These are phyloP conservation scores for Parnassius glacialis DNA, from an alignment of 2,888 invertebrate species.

Conservation along the genomic window DNA sequence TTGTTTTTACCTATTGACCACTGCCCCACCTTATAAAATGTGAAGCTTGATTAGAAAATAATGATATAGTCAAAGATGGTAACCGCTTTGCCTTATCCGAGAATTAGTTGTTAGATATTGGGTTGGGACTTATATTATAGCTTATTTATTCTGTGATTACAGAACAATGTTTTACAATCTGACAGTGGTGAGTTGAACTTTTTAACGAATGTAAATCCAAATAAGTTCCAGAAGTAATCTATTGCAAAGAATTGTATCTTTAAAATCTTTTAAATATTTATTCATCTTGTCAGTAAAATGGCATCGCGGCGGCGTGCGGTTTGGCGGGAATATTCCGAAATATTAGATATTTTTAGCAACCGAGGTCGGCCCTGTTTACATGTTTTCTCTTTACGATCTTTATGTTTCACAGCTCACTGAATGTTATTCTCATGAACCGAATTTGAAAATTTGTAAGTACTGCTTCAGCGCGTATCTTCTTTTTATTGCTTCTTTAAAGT, in stretches of 20 bases:
- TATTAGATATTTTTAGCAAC: conserved; percentile 63
- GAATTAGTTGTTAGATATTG: too few species aligned
- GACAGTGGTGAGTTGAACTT: neutral
- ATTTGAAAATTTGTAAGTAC: conserved; percentile 28
- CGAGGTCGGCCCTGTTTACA: conserved; percentile 75
- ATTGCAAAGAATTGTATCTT: neutral
- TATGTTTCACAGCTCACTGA: conserved; percentile 46
- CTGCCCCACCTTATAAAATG: too few species aligned
- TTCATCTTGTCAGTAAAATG: conserved; percentile 38
- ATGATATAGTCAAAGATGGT: too few species aligned
- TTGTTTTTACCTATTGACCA: too few species aligned
- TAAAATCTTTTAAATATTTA: conserved; percentile 46
- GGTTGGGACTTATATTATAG: too few species aligned
- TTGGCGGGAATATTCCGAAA: conserved; percentile 66
- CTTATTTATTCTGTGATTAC: too few species aligned
- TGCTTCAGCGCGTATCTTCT: conserved; percentile 1
- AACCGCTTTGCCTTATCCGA: too few species aligned
- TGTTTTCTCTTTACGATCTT: conserved; percentile 59
- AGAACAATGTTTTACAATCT: too few species aligned
- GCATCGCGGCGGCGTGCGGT: conserved; percentile 37
- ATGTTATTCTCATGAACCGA: conserved; percentile 31
- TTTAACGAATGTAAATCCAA: neutral
- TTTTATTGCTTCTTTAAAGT: conserved; percentile 6
- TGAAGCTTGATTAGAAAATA: too few species aligned
- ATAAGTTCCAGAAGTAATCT: conserved; percentile 18